Conservation (phyloP, 1,140 invertebrate species). For the Dryas iulia region DNA sequence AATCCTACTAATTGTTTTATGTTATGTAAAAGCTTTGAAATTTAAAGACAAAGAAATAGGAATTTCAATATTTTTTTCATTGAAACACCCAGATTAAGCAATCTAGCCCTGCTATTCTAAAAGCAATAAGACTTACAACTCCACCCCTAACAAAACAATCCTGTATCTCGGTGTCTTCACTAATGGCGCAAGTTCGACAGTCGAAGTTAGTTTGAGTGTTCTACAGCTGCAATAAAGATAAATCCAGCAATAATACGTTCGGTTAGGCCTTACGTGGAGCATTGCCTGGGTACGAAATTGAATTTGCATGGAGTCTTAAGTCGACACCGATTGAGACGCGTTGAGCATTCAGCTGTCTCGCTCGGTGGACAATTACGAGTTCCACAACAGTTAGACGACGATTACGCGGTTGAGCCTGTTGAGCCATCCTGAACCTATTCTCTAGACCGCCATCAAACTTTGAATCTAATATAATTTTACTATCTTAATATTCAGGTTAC, state of each 20-base stretch:
- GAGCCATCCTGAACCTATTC: conserved; percentile 34
- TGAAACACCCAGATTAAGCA: conserved; percentile 55
- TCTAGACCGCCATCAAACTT: conserved; percentile 8
- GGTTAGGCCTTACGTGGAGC: conserved; percentile 72
- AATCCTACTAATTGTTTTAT: too few relatives aligned
- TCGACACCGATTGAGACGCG: conserved; percentile 65
- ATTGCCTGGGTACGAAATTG: conserved; percentile 76
- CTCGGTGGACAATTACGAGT: conserved; percentile 67
- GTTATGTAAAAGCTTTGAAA: too few relatives aligned
- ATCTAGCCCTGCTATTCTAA: conserved; percentile 69
- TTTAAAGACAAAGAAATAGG: background rate
- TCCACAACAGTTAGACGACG: conserved; percentile 55
- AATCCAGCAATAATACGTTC: conserved; percentile 79
- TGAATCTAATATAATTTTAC: conserved; percentile 31
- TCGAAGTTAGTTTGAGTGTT: conserved; percentile 77
- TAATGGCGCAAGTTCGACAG: conserved; percentile 79
- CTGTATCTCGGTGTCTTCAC: conserved; percentile 77
- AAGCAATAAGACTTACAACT: conserved; percentile 80
- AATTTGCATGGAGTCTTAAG: conserved; percentile 79
- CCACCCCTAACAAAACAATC: conserved; percentile 75
- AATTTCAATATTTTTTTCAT: background rate
- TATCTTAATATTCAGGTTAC: background rate
- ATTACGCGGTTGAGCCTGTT: conserved; percentile 53
- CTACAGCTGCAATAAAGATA: conserved; percentile 78
- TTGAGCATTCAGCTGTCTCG: conserved; percentile 51